Percentiles rank a stretch among this genome's conserved stretches.
These are phyloP conservation scores for Grapholita molesta DNA, from an alignment of 1,140 invertebrate genomes.

Conservation along the genomic window DNA sequence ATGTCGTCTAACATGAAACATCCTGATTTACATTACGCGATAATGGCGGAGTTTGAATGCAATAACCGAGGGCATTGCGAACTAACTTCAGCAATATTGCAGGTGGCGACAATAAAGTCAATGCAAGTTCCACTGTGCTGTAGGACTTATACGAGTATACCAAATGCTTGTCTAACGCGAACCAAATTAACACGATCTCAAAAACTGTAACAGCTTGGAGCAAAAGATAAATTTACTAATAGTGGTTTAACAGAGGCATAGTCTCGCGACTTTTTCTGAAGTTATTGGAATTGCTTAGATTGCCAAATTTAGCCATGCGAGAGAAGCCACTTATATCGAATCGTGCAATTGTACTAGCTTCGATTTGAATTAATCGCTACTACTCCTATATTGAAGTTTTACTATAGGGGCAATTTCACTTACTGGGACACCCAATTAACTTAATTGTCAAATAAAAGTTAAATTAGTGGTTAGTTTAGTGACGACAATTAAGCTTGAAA, in stretches of 20 bases:
- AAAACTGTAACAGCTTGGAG: not conserved
- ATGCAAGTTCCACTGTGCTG: not conserved
- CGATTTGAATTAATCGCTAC: not conserved
- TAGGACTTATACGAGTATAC: not conserved
- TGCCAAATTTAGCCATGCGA: not conserved
- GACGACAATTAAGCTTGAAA: too few relatives aligned
- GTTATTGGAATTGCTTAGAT: not conserved
- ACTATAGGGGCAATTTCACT: not conserved
- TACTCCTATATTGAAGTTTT: not conserved
- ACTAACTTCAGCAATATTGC: not conserved
- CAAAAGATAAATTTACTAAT: not conserved
- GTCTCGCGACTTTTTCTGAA: not conserved
- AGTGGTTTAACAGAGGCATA: not conserved
- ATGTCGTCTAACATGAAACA: not conserved
- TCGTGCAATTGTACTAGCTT: not conserved
- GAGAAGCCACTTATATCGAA: not conserved
- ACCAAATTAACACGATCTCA: not conserved
- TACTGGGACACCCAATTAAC: too few relatives aligned
- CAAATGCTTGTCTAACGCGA: not conserved
- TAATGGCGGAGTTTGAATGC: not conserved
- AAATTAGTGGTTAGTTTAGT: too few relatives aligned
- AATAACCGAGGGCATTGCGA: not conserved
- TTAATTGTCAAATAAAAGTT: too few relatives aligned
- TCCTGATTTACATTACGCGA: not conserved
- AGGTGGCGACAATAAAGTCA: not conserved